Conservation (phyloP, 2,888 invertebrate species). For the Tiphia femorata region DNA sequence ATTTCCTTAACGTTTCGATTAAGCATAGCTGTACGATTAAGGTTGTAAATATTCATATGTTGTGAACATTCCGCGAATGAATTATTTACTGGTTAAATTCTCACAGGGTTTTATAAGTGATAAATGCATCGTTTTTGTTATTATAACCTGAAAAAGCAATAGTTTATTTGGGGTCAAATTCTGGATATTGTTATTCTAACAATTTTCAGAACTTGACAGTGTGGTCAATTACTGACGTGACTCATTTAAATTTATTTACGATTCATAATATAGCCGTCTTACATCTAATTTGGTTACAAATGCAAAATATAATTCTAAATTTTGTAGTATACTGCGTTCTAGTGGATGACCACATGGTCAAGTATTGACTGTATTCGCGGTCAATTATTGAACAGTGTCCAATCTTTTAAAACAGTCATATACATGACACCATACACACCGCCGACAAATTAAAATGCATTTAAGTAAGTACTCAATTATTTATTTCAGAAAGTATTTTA, state of each 20-base stretch:
- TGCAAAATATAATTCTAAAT: not conserved
- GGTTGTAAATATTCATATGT: not conserved
- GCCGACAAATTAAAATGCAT: not conserved
- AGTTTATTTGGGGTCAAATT: not conserved
- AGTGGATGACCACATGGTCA: not conserved
- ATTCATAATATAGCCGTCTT: constrained; percentile 1
- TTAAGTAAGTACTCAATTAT: not conserved
- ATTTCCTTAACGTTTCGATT: not conserved
- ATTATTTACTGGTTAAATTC: not conserved
- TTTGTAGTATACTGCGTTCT: not conserved
- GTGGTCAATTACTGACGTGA: not conserved
- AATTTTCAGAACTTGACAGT: not conserved
- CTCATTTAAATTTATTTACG: constrained; percentile 1
- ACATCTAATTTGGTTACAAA: not conserved
- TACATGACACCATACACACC: not conserved
- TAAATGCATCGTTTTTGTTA: not conserved
- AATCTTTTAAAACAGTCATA: not conserved
- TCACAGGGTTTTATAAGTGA: not conserved
- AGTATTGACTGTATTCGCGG: not conserved
- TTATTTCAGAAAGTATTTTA: not conserved
- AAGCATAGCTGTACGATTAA: constrained; percentile 1
- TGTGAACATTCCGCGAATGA: not conserved
- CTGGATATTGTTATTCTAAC: not conserved
- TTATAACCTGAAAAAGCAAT: not conserved
- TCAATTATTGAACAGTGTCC: constrained; percentile 1